Evolutionary conservation across 2,797 vertebrate genomes (phyloP), one percentile per base, ranked within the genome.

Genomic region (Channa striata): DNA sequence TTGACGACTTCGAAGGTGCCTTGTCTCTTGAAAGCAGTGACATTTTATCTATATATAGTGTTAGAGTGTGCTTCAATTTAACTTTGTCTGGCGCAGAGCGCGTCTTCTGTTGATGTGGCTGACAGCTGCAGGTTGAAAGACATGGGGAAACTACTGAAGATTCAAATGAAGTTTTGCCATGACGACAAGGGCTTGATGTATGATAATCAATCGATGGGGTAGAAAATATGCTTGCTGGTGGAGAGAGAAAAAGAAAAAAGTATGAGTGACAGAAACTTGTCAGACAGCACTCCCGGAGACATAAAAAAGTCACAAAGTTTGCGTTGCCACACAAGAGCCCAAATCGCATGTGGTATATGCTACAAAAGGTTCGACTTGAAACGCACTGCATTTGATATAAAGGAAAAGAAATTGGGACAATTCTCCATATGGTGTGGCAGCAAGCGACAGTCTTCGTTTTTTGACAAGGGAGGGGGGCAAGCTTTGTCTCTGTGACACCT

Each of bases 21-120:
- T 88, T 78, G 85, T 86, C 78, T 89, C 83, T 80, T 91, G 88
- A 91, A 91, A 88, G 88, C 81, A 88, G 81, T 90, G 92, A 92
- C 92, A 92, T 90, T 89, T 93, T 91, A 91, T 92, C 93, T 94
- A 92, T 90, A 93, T 94, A 93, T 93, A 93, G 92, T 87, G 86
- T 87, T 87, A 77, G 91, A 91, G 87, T 87, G 90, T 68, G 88
- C 91, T 91, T 89, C 87, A 82, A 88, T 93, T 93, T 90, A 91
- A 92, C 92, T 92, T 84, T 68, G 81, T 87, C 87, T 89, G 76
- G 81, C 71, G 57, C 71, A 1, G 84, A 89, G 82, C 80, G 75
- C 59, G 85, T 87, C 81, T 84, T 34, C 71, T 23, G 83, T 85
- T 92, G 92, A 94, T 89, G 90, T 89, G 89, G 78, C 82, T 93